Evolutionary conservation across 1,140 invertebrate species (phyloP).

Genomic region (Lordiphosa stackelbergi): DNA sequence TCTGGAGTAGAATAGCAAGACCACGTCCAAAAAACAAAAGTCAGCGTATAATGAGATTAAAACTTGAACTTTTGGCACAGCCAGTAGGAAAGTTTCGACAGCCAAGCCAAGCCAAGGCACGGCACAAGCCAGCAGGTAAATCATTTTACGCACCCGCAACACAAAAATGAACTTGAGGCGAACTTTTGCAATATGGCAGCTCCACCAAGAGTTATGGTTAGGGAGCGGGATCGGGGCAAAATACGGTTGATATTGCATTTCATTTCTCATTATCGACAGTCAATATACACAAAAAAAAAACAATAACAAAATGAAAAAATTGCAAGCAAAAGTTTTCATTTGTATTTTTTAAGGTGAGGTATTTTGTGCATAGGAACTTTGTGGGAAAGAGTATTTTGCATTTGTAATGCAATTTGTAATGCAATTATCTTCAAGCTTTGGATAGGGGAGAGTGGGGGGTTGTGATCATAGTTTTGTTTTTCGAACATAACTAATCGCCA

Average conservation of each 20-base stretch:
- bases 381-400: not conserved
- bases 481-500: too few species aligned
- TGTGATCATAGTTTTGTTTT: too few species aligned
- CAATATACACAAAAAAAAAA: conserved; percentile 22
- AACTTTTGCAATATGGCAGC: conserved; percentile 68
- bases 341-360: conserved; percentile 15
- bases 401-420: not conserved
- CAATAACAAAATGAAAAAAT: conserved; percentile 21
- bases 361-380: not conserved
- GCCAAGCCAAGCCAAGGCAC: conserved; percentile 9
- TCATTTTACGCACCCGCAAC: conserved; percentile 74
- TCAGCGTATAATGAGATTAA: conserved; percentile 76
- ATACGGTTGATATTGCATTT: conserved; percentile 45
- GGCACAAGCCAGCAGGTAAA: conserved; percentile 51
- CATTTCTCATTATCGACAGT: conserved; percentile 71
- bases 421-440: too few species aligned
- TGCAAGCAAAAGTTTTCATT: conserved; percentile 56
- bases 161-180: conserved; percentile 60
- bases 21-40: conserved; percentile 66
- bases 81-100: conserved; percentile 68
- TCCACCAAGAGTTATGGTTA: conserved; percentile 41
- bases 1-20: conserved; percentile 17
- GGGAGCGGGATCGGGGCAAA: not conserved
- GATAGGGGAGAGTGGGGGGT: too few species aligned
- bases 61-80: conserved; percentile 66